phyloP scores from a whole-genome alignment of 2,797 vertebrate species.

The Thamnophis elegans region DNA sequence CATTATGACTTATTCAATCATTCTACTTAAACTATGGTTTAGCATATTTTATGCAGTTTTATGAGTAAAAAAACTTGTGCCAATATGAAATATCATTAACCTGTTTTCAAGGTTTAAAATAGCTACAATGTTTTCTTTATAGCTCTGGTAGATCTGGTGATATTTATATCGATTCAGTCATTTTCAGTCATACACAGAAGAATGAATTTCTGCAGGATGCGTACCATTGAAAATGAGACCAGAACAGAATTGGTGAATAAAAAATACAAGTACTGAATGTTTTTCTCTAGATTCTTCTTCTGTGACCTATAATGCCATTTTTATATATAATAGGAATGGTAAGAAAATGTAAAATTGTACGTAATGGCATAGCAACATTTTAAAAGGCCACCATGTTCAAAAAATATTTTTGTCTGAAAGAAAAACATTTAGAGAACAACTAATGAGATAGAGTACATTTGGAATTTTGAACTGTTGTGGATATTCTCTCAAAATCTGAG shows the following conservation, averaged over 20 bases:
- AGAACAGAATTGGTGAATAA: background rate
- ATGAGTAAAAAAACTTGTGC: background rate
- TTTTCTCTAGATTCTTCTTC: background rate
- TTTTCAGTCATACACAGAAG: background rate
- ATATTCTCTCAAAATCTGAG: background rate
- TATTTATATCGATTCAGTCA: background rate
- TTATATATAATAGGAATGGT: background rate
- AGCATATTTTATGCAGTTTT: background rate
- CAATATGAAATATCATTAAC: background rate
- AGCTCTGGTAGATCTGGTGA: background rate
- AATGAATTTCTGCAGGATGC: background rate
- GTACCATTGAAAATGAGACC: constrained; percentile 9
- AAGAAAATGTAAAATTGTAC: background rate
- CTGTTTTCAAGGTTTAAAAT: background rate
- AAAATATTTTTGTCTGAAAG: background rate
- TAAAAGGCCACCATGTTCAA: background rate
- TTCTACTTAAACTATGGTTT: background rate
- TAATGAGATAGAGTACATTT: background rate
- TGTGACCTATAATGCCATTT: background rate
- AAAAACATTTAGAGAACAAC: background rate
- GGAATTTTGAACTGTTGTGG: background rate
- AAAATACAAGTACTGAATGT: background rate
- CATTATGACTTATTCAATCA: background rate
- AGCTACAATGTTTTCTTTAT: background rate
- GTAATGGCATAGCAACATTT: background rate